Evolutionary conservation across 1,140 invertebrate genomes (phyloP), one percentile per base, ranked within the genome.

Genomic region (Apis florea): DNA sequence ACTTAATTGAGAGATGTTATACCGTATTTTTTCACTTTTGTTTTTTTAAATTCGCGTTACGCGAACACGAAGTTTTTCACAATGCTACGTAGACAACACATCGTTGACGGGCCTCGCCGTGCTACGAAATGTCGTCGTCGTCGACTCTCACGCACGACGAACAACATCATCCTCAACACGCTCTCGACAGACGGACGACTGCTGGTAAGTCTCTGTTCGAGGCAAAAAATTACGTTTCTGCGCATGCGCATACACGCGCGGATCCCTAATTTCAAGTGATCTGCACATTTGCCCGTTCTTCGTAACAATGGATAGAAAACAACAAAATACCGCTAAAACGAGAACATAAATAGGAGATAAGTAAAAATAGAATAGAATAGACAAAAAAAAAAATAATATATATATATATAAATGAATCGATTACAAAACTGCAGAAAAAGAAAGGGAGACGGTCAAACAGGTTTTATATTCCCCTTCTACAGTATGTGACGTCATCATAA

Each of bases 111-210:
- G 0, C 21, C 24, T 26, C 61, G 77, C 51, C 49, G 53, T 61
- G 71, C 68, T 79, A 40, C 75, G 75, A 78, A 72, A 83, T 68
- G 81, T 83, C 82, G 68, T 87, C 77, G 67, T 86, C 64, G 85
- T 83, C 68, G 76, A 56, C 56, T 40, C 68, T 83, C 81, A 53
- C 68, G 68, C 83, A 61, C 83, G 66, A 72, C 74, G 40, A 72
- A 66, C 75, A 85, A 76, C 87, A 88, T 88, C 78, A 59, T 88
- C 61, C 59, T 49, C 61, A 40, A 49, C 75, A 68, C 85, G 54
- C 40, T 82, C 74, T 51, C 72, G 72, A 82, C 72, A 80, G 83
- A 71, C 78, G 79, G 66, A 87, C 63, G 56, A 88, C 87, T 85
- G 82, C 87, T 75, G 73, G 73, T 70, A 49, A 64, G 56, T n/a